Base-by-base conservation (phyloP, 1,140 invertebrate genomes). In the Vollenhovia emeryi region DNA sequence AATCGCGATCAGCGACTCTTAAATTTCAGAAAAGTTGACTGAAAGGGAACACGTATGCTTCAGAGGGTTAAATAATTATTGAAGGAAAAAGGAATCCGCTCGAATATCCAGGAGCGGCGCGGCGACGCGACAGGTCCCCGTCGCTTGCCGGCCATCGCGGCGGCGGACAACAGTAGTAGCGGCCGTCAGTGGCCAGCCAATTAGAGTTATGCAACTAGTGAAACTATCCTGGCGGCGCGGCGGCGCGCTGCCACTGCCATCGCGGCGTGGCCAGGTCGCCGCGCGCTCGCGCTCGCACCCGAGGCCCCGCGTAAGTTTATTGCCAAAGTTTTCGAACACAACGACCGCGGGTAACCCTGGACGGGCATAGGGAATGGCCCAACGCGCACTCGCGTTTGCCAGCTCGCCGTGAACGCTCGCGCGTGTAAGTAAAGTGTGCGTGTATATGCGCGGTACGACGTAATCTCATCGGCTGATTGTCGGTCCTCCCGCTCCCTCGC, bases 321-420 rank as follows among this genome's bases (percentile, higher is more conserved):
- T 95, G 94, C 94, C 94, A 95, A 95, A 94, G 93, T 94, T 95
- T 95, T 95, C 92, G 93, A 93, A 94, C 91, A 94, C 94, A 94
- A 94, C 93, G 94, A 95, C 94, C 94, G 94, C 93, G 86, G 90
- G 80, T 95, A 94, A 94, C 94, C 94, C 94, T 94, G 93, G 89
- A 86, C 92, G 90, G 11, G 27, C 33, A 36, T 90, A 79, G 60
- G 73, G 87, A 87, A 87, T 79, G 75, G 74, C 85, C 92, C 82
- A 91, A 88, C 86, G 92, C 91, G 90, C 91, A 90, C 83, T 92
- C 92, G 88, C 88, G 71, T 50, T n/a, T 88, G 71, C 85, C 57
- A 60, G 84, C 66, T 59, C 73, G 86, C 74, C 52, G 60, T 45
- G 43, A 50, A 30, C 60, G 60, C 30, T n/a, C 2, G n/a, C 6